These are phyloP conservation scores for Ennomos erosarius DNA, from an alignment of 2,888 invertebrate species.

Conservation along the genomic window DNA sequence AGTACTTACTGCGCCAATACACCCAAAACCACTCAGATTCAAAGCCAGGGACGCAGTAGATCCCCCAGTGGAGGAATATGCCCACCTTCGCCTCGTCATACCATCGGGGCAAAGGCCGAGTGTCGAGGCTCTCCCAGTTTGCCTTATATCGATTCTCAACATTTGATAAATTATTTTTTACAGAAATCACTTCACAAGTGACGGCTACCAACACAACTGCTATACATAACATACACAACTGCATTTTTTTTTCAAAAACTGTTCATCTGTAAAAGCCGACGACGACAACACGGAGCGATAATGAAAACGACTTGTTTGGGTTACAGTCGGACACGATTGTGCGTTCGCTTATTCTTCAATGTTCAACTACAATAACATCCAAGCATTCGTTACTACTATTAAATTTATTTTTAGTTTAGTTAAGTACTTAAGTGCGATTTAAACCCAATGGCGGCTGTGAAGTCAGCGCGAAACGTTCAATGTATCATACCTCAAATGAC, in stretches of 20 bases:
- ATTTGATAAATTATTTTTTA: neutral
- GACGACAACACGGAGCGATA: too few species aligned
- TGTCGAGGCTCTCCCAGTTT: conserved; percentile 94
- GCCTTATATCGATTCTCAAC: conserved; percentile 83
- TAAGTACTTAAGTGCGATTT: too few species aligned
- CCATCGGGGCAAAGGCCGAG: conserved; percentile 93
- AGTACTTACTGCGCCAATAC: conserved; percentile 88
- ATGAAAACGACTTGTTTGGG: too few species aligned
- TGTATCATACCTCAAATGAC: too few species aligned
- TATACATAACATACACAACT: neutral
- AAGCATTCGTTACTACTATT: too few species aligned
- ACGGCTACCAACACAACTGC: neutral
- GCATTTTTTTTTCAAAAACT: neutral
- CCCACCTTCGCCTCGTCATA: conserved; percentile 96
- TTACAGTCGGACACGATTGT: too few species aligned
- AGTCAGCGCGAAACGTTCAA: too few species aligned
- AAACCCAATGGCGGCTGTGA: too few species aligned
- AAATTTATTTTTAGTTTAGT: too few species aligned
- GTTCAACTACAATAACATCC: too few species aligned
- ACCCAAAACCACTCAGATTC: conserved; percentile 97
- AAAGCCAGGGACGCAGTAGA: conserved; percentile 95
- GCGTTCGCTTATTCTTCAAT: too few species aligned
- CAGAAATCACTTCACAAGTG: neutral
- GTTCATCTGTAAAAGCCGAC: too few species aligned
- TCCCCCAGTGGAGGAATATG: conserved; percentile 97